Conservation (phyloP, 2,797 vertebrate genomes). For the Jordanella pulchra region DNA sequence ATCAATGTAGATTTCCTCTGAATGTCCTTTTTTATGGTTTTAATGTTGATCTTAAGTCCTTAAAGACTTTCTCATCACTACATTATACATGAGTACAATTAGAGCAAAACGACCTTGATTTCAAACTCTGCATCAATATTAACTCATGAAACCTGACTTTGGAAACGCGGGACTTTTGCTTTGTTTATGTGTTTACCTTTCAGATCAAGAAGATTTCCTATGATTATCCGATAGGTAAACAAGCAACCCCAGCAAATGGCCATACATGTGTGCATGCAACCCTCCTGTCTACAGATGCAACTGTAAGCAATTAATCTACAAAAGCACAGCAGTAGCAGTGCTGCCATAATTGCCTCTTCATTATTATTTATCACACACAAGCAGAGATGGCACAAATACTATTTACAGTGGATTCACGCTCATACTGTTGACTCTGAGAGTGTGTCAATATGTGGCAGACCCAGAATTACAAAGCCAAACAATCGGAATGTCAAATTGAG, state of each 20-base stretch:
- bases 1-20: not conserved
- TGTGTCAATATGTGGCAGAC: slow-evolving; percentile 57
- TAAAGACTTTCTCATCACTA: not conserved
- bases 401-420: slow-evolving; percentile 37
- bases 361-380: slow-evolving; percentile 57
- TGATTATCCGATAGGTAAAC: slow-evolving; percentile 44
- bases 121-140: not conserved
- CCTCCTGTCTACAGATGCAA: slow-evolving; percentile 44
- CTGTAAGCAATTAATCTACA: slow-evolving; percentile 62
- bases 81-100: not conserved
- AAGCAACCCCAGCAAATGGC: slow-evolving; percentile 17
- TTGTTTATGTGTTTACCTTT: slow-evolving; percentile 13
- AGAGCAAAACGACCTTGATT: not conserved
- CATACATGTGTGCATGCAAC: slow-evolving; percentile 1
- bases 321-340: slow-evolving; percentile 31
- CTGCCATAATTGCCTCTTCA: slow-evolving; percentile 64
- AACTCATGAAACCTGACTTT: not conserved
- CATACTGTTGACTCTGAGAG: slow-evolving; percentile 53
- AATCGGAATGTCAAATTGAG: slow-evolving; percentile 46
- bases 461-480: slow-evolving; percentile 39
- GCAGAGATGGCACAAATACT: slow-evolving; percentile 54
- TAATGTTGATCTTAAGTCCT: not conserved
- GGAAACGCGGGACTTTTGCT: not conserved
- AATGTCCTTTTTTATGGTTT: not conserved
- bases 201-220: slow-evolving; percentile 30